These are phyloP conservation scores for Picathartes gymnocephalus DNA, from an alignment of 2,113 vertebrate species.

Conservation along the genomic window DNA sequence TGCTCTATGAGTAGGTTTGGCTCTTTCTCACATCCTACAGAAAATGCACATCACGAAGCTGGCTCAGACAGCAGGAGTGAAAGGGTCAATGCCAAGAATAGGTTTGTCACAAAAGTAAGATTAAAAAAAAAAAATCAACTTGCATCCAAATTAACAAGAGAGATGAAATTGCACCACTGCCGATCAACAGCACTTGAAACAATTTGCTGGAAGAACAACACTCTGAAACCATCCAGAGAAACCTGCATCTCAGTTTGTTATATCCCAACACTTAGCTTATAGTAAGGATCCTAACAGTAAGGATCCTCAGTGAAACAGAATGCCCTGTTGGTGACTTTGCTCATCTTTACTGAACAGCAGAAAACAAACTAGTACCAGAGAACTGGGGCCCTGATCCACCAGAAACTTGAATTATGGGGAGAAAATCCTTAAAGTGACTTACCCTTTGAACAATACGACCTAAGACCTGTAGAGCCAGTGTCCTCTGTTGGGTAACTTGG, in stretches of 20 bases:
- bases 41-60: not conserved
- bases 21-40: conserved; percentile 6
- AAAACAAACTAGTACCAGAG: not conserved
- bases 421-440: conserved; percentile 4
- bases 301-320: not conserved
- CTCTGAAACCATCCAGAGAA: not conserved
- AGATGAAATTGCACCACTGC: not conserved
- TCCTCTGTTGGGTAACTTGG: conserved; percentile 90
- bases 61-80: not conserved
- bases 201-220: not conserved
- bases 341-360: not conserved
- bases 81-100: conserved; percentile 4
- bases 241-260: not conserved
- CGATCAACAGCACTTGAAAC: not conserved
- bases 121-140: not conserved
- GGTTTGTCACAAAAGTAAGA: not conserved
- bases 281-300: not conserved
- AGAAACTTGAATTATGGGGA: not conserved
- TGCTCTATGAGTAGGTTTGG: not conserved
- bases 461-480: conserved; percentile 84
- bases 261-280: not conserved
- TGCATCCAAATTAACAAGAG: not conserved
- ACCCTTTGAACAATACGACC: conserved; percentile 88
- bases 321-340: not conserved
- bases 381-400: not conserved